These are phyloP conservation scores for Hiodon alosoides DNA, from an alignment of 2,113 vertebrate genomes.

Conservation along the genomic window DNA sequence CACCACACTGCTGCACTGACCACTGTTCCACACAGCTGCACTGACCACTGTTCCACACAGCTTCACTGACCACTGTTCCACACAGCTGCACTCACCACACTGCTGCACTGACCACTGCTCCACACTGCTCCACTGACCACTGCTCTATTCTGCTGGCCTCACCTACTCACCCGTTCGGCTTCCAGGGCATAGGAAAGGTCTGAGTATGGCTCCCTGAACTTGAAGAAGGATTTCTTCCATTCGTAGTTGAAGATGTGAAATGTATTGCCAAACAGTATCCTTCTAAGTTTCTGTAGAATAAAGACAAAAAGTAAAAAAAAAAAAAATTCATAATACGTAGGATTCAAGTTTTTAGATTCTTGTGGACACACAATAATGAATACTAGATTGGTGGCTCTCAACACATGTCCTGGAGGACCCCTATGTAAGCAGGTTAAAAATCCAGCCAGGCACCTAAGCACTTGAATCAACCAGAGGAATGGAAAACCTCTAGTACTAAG, in stretches of 20 bases:
- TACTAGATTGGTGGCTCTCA: too few species aligned
- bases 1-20: background rate
- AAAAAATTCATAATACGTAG: background rate
- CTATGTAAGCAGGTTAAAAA: too few species aligned
- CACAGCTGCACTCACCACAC: background rate
- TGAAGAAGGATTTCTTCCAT: constrained; percentile 69
- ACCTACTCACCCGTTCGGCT: constrained; percentile 59
- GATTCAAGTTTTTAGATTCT: background rate
- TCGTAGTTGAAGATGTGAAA: constrained; percentile 58
- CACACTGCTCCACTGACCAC: background rate
- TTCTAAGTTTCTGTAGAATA: constrained; percentile 59
- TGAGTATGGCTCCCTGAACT: constrained; percentile 59
- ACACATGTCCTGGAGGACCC: too few species aligned
- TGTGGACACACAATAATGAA: too few species aligned
- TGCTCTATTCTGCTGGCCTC: too few species aligned
- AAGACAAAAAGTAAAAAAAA: background rate
- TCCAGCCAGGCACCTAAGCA: too few species aligned
- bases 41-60: too few species aligned
- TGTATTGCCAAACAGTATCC: constrained; percentile 64
- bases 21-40: background rate
- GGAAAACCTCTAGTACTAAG: too few species aligned
- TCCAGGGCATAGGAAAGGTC: constrained; percentile 67
- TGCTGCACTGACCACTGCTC: background rate
- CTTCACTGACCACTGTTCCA: background rate
- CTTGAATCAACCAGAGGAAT: too few species aligned